Evolutionary conservation across 2,888 invertebrate genomes (phyloP), one percentile per base, ranked within the genome.

Genomic region (Lasius fuliginosus): DNA sequence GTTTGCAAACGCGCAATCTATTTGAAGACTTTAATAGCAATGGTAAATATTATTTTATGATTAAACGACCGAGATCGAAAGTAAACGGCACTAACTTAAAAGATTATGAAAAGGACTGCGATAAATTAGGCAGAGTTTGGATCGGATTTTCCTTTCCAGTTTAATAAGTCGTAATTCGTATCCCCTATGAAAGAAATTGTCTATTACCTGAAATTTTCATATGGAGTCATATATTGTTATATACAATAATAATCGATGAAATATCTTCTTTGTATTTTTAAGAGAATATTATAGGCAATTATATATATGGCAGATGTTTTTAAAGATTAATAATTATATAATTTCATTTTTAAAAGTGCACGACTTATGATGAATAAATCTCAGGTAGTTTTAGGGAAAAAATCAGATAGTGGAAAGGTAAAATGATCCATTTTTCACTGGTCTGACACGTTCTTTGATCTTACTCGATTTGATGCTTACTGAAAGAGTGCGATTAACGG

Each of bases 401-500:
- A 60, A 46, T 69, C 8, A 27, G 27, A 60, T 12, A 40, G 40
- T 12, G 6, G 11, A 33, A 49, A 58, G 3, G 23, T 46, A 79
- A 69, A 68, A 36, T 62, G 18, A 62, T 36, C 12, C 5, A 6
- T 27, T 49, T 27, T 49, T 81, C 15, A 36, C 5, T 11, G 3
- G 56, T 36, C 27, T 40, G 5, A 75, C 15, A 42, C 6, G 58
- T 33, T 82, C 42, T n/a, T 33, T 23, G 53, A 23, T 9, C 11
- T 49, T 12, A 18, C 6, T 18, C 1, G 6, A 18, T 49, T 53
- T 15, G n/a, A 33, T 11, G 69, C 76, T 85, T 42, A 68, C 58
- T 11, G 46, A 68, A 76, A 67, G 69, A 65, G 82, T 23, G 56
- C 58, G 83, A 74, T 42, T 74, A 79, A 62, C 83, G 79, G 85